These are phyloP conservation scores for Drosophila ogumai DNA, from an alignment of 1,140 invertebrate genomes.

Conservation along the genomic window DNA sequence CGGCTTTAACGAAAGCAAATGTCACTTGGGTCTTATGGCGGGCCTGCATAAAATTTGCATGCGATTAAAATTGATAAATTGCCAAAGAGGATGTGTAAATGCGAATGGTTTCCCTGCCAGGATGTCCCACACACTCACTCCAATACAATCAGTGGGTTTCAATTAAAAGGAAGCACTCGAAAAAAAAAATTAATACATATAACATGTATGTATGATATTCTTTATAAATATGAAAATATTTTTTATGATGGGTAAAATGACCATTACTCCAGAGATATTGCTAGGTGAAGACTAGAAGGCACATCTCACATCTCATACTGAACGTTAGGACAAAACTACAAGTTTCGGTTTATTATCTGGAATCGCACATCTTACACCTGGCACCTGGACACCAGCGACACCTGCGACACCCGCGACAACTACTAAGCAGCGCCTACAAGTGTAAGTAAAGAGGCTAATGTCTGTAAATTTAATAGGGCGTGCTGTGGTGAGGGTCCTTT, in stretches of 20 bases:
- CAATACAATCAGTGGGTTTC: conserved; percentile 27
- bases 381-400: neutral
- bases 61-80: conserved; percentile 76
- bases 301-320: too few species aligned
- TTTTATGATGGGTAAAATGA: neutral
- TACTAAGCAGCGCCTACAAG: conserved; percentile 22
- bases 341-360: neutral
- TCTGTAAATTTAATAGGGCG: conserved; percentile 69
- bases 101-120: conserved; percentile 8
- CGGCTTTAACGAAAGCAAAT: conserved; percentile 49
- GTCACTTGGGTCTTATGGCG: conserved; percentile 47
- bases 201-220: neutral
- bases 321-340: too few species aligned
- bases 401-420: neutral
- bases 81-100: conserved; percentile 36
- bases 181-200: neutral
- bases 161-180: conserved; percentile 35
- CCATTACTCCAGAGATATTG: too few species aligned
- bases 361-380: neutral
- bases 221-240: neutral
- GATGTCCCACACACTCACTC: conserved; percentile 1
- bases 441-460: conserved; percentile 48
- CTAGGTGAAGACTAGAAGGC: too few species aligned
- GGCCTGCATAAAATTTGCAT: conserved; percentile 76
- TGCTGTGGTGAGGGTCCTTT: conserved; percentile 21